Evolutionary conservation across 2,113 vertebrate species (phyloP).

Genomic region (Mustelus asterias): DNA sequence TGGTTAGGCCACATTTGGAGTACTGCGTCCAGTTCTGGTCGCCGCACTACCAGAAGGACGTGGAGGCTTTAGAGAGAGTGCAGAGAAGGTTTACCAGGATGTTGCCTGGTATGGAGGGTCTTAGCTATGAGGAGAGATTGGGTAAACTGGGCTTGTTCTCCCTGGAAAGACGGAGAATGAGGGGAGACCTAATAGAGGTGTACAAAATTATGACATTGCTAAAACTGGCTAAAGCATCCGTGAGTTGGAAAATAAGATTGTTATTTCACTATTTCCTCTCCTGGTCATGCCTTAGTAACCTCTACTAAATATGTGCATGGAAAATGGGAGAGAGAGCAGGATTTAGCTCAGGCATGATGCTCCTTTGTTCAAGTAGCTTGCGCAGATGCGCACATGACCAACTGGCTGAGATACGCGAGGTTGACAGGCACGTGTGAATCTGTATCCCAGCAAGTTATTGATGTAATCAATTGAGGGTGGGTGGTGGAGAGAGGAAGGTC

Average conservation of each 20-base stretch:
- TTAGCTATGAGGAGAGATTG: no score
- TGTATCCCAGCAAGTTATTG: not conserved
- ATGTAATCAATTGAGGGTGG: not conserved
- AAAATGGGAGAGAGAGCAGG: not conserved
- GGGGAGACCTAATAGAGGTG: no score
- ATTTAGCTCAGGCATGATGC: not conserved
- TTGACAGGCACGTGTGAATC: not conserved
- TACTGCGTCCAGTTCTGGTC: no score
- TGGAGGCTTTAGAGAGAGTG: no score
- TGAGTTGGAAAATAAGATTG: not conserved
- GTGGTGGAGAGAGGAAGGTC: not conserved
- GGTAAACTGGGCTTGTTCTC: no score
- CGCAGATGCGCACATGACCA: not conserved
- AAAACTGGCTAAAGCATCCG: not conserved
- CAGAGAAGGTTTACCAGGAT: no score
- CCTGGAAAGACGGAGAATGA: no score
- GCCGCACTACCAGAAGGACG: no score
- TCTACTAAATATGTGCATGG: not conserved
- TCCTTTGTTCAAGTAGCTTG: not conserved
- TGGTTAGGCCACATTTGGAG: no score
- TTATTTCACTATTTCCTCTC: not conserved
- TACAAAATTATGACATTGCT: no score
- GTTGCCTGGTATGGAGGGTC: no score
- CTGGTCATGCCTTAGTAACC: not conserved
- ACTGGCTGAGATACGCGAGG: not conserved